Evolutionary conservation across 2,113 vertebrate species (phyloP), one percentile per base, ranked within the genome.

Genomic region (Rhynchopsitta pachyrhyncha): DNA sequence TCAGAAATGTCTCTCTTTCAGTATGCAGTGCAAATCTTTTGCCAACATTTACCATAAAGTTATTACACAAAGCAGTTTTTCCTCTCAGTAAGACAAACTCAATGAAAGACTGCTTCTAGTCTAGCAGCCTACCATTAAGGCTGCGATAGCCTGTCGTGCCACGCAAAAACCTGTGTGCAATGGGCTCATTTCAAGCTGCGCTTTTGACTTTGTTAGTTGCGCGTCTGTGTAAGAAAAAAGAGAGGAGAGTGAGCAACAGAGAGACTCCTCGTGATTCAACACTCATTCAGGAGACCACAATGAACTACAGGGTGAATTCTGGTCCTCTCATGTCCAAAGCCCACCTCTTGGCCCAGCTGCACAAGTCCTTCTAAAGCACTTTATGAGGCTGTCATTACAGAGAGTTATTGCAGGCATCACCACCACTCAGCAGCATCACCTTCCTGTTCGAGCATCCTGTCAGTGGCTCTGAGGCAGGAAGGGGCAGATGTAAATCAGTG

Each of bases 1-100:
- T 99, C 98, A 99, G 98, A 99, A 99, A 98, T 98, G 98, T 99
- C 98, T 98, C 98, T 97, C 97, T 98, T 98, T 98, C 98, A 98
- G 98, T 98, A 98, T 98, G 98, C 98, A 98, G 97, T 96, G 98
- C 98, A 98, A 98, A 98, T 95, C 97, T 95, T 97, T 98, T 99
- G 99, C 99, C 98, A 99, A 98, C 97, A 96, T 98, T 98, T 98
- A 97, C 98, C 98, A 98, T 98, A 98, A 98, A 98, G 98, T 98
- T 99, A 99, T 99, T 99, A 98, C 97, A 98, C 98, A 98, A 98
- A 99, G 98, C 98, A 98, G 97, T 98, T 98, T 98, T 98, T 98
- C 98, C 98, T 98, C 97, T 97, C 97, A 98, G 98, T 97, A 97
- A 98, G 98, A 98, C 98, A 98, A 97, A 98, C 98, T 98, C 98